Evolutionary conservation across 2,797 vertebrate genomes (phyloP), one percentile per base, ranked within the genome.

Genomic region (Stomatorhinus walkeri): DNA sequence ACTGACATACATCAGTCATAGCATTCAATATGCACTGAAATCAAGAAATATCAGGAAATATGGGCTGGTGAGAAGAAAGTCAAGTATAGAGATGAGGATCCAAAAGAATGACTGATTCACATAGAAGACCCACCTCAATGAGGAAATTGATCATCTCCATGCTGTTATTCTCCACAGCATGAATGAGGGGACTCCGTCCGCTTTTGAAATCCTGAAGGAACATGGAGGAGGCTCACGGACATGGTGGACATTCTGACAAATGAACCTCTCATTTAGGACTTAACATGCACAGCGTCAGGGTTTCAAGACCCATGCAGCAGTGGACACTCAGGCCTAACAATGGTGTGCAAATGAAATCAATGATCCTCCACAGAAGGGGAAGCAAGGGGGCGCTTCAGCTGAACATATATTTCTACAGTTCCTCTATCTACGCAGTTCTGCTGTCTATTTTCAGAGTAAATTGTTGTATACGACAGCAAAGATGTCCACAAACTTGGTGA

Each of bases 181-280:
- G 96, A 91, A 97, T 96, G 72, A 98, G 95, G 2, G 97, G 96
- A 89, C 95, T 97, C 90, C 96, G 95, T 32, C 97, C 97, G 40
- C 97, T 98, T 92, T 98, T 98, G 88, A 96, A 94, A 90, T 98
- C 97, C 97, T 98, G 91, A 3, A 43, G 61, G 72, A 22, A 87
- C 24, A 87, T 36, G 36, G 59, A 68, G 64, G 22, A 68, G 28
- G 64, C 28, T 36, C 46, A 84, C 49, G n/a, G 40, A 10, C 19
- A 84, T 12, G 49, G n/a, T 54, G 22, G 22, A 43, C 32, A 43
- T 19, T 79, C 1, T 79, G 72, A 79, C 36, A 16, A 1, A 16
- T 16, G 32, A 16, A 40, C 36, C 16, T 76, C 36, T 79, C 32
- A n/a, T 79, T n/a, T 40, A 12, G 32, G 36, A 8, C 5, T 43